A percentile compares a stretch with the other conserved stretches of the same genome.
phyloP scores from a whole-genome alignment of 2,888 invertebrate genomes.

The Schrankia costaestrigalis region DNA sequence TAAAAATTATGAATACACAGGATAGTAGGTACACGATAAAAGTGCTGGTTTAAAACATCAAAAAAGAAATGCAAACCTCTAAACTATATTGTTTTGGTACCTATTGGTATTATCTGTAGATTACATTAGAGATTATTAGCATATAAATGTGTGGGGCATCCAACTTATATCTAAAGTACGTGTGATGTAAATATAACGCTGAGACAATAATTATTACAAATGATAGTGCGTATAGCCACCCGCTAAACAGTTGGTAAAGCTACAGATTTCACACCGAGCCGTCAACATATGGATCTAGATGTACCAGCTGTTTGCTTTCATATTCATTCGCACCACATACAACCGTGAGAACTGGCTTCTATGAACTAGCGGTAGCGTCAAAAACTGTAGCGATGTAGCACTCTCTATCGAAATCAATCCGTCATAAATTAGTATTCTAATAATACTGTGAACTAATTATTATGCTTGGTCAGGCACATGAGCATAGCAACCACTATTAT shows the following conservation, averaged over 20 bases:
- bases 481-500: constrained; percentile 38
- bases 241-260: constrained; percentile 80
- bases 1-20: too few species aligned
- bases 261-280: constrained; percentile 79
- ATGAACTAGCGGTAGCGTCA: constrained; percentile 65
- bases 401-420: constrained; percentile 54
- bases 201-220: constrained; percentile 80
- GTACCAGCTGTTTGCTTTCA: constrained; percentile 74
- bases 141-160: constrained; percentile 45
- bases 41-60: background rate
- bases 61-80: background rate
- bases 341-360: constrained; percentile 72
- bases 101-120: background rate
- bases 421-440: constrained; percentile 55
- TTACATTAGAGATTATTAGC: constrained; percentile 35
- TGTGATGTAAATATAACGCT: constrained; percentile 71
- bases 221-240: constrained; percentile 72
- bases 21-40: too few species aligned
- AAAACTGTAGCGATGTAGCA: constrained; percentile 66
- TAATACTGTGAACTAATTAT: constrained; percentile 65
- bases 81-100: background rate
- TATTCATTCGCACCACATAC: constrained; percentile 76
- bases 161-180: constrained; percentile 58
- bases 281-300: constrained; percentile 81
- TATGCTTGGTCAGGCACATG: constrained; percentile 45